Conservation (phyloP, 2,888 invertebrate genomes). For the Epistrophella euchroma region DNA sequence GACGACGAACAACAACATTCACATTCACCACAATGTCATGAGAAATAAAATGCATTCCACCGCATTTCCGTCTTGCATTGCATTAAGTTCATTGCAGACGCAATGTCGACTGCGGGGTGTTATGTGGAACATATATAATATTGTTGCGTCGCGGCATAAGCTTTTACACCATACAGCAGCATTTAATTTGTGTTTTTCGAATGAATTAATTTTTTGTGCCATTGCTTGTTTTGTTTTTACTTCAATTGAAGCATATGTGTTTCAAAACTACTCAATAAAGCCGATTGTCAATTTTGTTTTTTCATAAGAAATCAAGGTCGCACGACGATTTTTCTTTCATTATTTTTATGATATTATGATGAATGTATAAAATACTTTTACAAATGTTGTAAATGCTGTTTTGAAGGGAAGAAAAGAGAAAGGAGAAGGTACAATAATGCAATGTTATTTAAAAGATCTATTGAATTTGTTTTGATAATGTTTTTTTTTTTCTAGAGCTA, state of each 20-base stretch:
- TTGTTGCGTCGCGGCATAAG: constrained; percentile 9
- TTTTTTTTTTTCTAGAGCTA: too few species aligned
- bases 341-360: not conserved
- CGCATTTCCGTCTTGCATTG: constrained; percentile 56
- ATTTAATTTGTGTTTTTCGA: constrained; percentile 8
- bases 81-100: constrained; percentile 54
- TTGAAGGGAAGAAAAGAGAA: not conserved
- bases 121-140: constrained; percentile 19
- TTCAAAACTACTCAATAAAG: constrained; percentile 18
- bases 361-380: not conserved
- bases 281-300: not conserved
- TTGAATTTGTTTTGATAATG: not conserved
- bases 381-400: not conserved
- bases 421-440: not conserved
- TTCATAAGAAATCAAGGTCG: constrained; percentile 25
- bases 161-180: not conserved
- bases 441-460: not conserved
- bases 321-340: not conserved
- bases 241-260: not conserved
- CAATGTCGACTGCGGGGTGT: constrained; percentile 56
- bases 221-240: not conserved
- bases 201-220: not conserved
- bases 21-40: constrained; percentile 42
- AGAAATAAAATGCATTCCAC: constrained; percentile 36
- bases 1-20: constrained; percentile 40